Conservation (phyloP, 2,888 invertebrate genomes). For the Psylliodes chrysocephalus region DNA sequence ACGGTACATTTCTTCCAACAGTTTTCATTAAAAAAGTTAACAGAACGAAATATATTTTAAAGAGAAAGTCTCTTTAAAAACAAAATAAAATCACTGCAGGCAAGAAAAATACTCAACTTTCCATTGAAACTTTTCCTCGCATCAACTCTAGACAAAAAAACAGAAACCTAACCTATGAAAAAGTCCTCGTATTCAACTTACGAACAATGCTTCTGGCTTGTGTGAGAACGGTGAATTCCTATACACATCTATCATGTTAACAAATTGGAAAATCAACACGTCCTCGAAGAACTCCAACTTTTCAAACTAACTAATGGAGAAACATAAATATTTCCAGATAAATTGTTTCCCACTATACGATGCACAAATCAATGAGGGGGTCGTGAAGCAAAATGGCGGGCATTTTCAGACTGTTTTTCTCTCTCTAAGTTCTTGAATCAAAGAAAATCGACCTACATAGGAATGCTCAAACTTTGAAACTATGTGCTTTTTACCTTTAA, state of each 20-base stretch:
- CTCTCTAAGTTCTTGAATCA: no score
- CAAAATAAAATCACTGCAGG: neutral
- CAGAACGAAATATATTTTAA: no score
- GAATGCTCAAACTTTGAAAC: no score
- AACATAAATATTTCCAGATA: conserved; percentile 32
- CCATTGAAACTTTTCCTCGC: neutral
- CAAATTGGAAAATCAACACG: conserved; percentile 37
- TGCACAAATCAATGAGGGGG: conserved; percentile 21
- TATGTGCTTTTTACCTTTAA: no score
- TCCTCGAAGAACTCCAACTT: conserved; percentile 33
- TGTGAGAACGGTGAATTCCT: conserved; percentile 11
- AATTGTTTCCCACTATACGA: conserved; percentile 26
- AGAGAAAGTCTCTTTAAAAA: no score
- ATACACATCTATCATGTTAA: conserved; percentile 31
- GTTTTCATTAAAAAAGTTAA: no score
- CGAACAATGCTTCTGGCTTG: conserved; percentile 11
- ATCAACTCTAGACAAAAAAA: no score
- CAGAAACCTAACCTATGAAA: neutral
- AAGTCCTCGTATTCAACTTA: conserved; percentile 14
- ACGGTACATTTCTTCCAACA: no score
- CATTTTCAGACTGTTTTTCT: no score
- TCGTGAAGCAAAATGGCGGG: neutral
- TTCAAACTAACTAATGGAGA: conserved; percentile 35
- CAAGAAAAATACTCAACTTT: neutral
- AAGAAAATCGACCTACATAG: no score